Conservation (phyloP, 2,888 invertebrate species). For the Cosmia trapezina region DNA sequence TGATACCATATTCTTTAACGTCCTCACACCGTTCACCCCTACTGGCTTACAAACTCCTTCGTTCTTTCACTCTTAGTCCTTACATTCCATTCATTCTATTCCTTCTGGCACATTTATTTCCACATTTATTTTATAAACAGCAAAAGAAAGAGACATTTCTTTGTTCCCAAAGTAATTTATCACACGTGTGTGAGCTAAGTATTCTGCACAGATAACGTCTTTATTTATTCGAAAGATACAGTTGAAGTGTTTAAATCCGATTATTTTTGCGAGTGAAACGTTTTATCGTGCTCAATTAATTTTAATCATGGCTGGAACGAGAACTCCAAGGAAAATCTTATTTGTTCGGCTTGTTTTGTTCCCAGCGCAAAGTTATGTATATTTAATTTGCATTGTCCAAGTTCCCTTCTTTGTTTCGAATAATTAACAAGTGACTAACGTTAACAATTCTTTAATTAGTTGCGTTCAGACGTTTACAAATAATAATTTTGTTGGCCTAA, state of each 20-base stretch:
- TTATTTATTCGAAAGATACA: not conserved
- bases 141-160: not conserved
- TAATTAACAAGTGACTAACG: conserved; percentile 44
- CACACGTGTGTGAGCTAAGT: conserved; percentile 4
- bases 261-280: conserved; percentile 20
- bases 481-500: conserved; percentile 35
- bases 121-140: not conserved
- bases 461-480: conserved; percentile 24
- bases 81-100: not conserved
- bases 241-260: conserved; percentile 14
- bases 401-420: conserved; percentile 44
- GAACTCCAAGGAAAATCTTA: conserved; percentile 28
- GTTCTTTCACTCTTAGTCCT: not conserved
- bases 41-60: not conserved
- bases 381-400: conserved; percentile 59
- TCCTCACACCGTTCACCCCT: not conserved
- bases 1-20: not conserved
- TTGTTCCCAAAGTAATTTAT: conserved; percentile 9
- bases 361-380: conserved; percentile 42
- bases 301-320: conserved; percentile 23
- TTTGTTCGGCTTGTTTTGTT: conserved; percentile 44
- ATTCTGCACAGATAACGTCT: conserved; percentile 1
- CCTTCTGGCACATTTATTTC: not conserved
- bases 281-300: conserved; percentile 28
- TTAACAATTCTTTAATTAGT: conserved; percentile 49